Base-by-base conservation (phyloP, 2,797 vertebrate species). In the Loriculus beryllinus region DNA sequence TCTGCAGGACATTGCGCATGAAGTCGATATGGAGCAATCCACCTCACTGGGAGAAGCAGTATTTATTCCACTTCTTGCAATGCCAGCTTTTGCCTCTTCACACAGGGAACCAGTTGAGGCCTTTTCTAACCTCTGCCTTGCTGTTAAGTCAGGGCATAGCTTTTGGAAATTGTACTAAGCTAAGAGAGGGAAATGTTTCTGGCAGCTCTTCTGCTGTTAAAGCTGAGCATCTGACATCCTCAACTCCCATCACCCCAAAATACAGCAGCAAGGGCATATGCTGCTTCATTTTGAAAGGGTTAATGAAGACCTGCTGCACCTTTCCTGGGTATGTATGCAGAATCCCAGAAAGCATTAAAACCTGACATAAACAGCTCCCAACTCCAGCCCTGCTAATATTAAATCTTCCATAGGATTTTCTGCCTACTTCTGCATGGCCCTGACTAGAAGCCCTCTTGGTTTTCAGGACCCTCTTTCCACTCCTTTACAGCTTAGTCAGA, bases 331-430 rank as follows among this genome's bases (percentile, higher is more conserved):
- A 82, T 49, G n/a, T 23, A 83, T 7, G 62, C 29, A 78, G 75
- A 92, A 88, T 63, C 65, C 70, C 92, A 84, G 71, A 63, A 86
- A 31, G 81, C 47, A 85, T 57, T 78, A 52, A 79, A 86, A 69
- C 43, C 47, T 82, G 83, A 82, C 56, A n/a, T 19, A 62, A 67
- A 62, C 13, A 51, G 26, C 37, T 68, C 74, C 68, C n/a, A 64
- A 33, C 48, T 60, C 43, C 71, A 86, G 59, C 42, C 31, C 19
- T 57, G 45, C 12, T 10, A 22, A 23, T 6, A 74, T 40, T 37
- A 81, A 75, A 37, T 19, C 57, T 80, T 60, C 43, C 33, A 35
- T 0, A 33, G 11, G 4, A 23, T 28, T 33, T 83, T 52, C 51
- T 63, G 22, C 6, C 42, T 62, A 8, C 29, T 51, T 23, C 69